Evolutionary conservation across 2,888 invertebrate species (phyloP), one percentile per base, ranked within the genome.

Genomic region (Tromatobia lineatoria): DNA sequence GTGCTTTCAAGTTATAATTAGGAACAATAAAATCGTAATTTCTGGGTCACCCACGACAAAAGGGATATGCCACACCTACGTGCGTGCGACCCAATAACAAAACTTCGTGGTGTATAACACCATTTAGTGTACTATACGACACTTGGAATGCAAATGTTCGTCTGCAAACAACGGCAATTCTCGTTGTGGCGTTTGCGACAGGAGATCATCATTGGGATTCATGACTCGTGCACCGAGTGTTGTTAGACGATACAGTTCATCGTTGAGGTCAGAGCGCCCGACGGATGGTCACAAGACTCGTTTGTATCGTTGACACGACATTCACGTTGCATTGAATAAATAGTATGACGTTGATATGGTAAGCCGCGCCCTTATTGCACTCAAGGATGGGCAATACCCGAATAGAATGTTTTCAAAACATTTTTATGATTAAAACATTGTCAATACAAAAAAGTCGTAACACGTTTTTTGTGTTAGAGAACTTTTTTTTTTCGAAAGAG

Each of bases 181-280:
- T 70, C 52, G 66, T n/a, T 61, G 34, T 67, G 47, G 38, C 42
- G 71, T 47, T 75, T 29, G 59, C 66, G 71, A 67, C 57, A 71
- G 45, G 76, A 61, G 70, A 76, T 67, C 59, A 54, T 79, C 66
- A 85, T 85, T 80, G 61, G 80, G 57, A 80, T 83, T 85, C 85
- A 80, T 82, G 85, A 67, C 85, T 76, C 76, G 85, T 82, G 70
- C 13, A 82, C 73, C 13, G 70, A 71, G 79, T 42, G 42, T 45
- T 47, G 79, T 80, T 83, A 83, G 71, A 83, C 79, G 80, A 76
- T 83, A 80, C 80, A 73, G 52, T 83, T 71, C 59, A 73, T 73
- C 42, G 18, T 59, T 76, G 61, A 83, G 83, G 80, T 76, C 83
- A 80, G 50, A 47, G 73, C 57, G 67, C 80, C 73, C 59, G 71